Evolutionary conservation across 2,888 invertebrate species (phyloP).

Genomic region (Dynastes tityus): DNA sequence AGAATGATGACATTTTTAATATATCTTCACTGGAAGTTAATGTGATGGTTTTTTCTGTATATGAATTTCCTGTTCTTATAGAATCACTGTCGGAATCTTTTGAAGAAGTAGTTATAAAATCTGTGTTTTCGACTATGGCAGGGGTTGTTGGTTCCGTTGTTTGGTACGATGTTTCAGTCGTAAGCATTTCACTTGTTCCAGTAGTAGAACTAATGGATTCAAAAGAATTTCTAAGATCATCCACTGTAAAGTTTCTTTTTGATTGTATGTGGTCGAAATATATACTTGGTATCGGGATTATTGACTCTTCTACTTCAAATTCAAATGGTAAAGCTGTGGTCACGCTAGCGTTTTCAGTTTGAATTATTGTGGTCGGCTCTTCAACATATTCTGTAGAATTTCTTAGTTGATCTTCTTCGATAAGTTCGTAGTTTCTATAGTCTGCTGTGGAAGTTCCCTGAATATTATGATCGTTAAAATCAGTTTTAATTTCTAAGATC

Average conservation of each 20-base stretch:
- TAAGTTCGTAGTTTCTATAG: not conserved
- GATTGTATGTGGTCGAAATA: not conserved
- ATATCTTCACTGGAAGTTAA: too few relatives aligned
- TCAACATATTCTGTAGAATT: not conserved
- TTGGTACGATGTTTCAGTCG: too few relatives aligned
- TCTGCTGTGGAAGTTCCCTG: not conserved
- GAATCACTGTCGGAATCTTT: too few relatives aligned
- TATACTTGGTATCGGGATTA: slow-evolving; percentile 20
- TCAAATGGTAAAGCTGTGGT: not conserved
- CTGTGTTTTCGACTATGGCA: too few relatives aligned
- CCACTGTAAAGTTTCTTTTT: not conserved
- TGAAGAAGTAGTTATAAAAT: too few relatives aligned
- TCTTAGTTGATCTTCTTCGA: not conserved
- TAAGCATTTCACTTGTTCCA: not conserved
- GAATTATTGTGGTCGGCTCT: not conserved
- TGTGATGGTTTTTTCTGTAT: too few relatives aligned
- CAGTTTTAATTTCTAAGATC: not conserved
- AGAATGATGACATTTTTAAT: too few relatives aligned
- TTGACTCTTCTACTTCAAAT: slow-evolving; percentile 26
- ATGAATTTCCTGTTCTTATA: too few relatives aligned
- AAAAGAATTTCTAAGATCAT: not conserved
- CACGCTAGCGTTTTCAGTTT: not conserved
- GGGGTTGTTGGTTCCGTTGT: too few relatives aligned
- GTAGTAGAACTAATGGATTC: not conserved
- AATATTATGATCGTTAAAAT: not conserved